A percentile compares a stretch with the other conserved stretches of the same genome.
Conservation (phyloP, 2,888 invertebrate genomes). For the Acholoe squamosa region DNA sequence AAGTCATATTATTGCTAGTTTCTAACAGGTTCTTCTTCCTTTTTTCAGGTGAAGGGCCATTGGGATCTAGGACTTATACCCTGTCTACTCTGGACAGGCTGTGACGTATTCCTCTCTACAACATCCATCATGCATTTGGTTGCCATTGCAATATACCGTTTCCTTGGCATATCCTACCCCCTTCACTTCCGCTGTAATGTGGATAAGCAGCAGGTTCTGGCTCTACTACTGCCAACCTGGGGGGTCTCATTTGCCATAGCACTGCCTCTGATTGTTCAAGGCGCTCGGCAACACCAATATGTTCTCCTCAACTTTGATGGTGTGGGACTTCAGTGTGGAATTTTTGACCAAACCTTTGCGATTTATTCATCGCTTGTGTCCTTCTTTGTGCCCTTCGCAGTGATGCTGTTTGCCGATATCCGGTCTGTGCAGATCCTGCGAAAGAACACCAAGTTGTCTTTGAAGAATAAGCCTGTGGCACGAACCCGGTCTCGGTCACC, state of each 20-base stretch:
- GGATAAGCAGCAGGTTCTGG: constrained; percentile 67
- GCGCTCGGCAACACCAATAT: constrained; percentile 64
- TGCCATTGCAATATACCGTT: constrained; percentile 72
- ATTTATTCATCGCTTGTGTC: constrained; percentile 72
- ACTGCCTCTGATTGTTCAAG: constrained; percentile 70
- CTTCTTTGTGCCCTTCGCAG: constrained; percentile 70
- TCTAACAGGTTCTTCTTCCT: background rate
- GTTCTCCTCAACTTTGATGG: constrained; percentile 65
- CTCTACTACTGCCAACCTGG: constrained; percentile 70
- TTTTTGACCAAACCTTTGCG: constrained; percentile 71
- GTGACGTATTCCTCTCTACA: constrained; percentile 72
- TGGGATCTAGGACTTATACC: constrained; percentile 70
- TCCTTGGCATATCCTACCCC: constrained; percentile 70
- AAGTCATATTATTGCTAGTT: background rate
- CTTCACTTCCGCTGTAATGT: constrained; percentile 67
- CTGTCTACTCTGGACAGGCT: constrained; percentile 72
- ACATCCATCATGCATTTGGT: constrained; percentile 72
- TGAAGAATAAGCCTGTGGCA: background rate
- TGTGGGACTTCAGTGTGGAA: constrained; percentile 69
- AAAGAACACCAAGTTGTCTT: constrained; percentile 44
- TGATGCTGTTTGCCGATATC: constrained; percentile 71
- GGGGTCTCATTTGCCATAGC: constrained; percentile 69
- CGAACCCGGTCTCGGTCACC: constrained; percentile 22
- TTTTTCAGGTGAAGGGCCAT: constrained; percentile 67
- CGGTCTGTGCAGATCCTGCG: constrained; percentile 69